These are phyloP conservation scores for Pseudopleuronectes americanus DNA, from an alignment of 2,797 vertebrate species.

Conservation along the genomic window DNA sequence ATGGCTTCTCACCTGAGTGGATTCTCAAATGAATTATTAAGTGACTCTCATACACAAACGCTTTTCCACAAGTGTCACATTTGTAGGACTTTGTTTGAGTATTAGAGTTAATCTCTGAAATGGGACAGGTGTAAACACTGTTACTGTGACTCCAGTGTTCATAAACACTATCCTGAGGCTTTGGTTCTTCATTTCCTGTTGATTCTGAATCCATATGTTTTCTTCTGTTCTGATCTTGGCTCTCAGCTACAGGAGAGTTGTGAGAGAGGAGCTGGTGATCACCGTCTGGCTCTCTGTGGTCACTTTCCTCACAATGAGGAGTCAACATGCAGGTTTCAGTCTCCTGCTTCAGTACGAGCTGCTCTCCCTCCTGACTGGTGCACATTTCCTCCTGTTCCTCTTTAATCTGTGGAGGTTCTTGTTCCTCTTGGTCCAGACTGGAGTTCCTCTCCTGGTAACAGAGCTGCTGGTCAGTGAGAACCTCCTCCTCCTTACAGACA, in stretches of 20 bases:
- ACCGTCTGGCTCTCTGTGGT: neutral
- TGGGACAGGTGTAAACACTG: neutral
- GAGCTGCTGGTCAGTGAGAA: neutral
- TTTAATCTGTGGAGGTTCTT: conserved; percentile 8
- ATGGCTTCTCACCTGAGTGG: neutral
- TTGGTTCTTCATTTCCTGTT: neutral
- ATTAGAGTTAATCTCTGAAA: neutral
- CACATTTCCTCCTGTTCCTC: conserved; percentile 5
- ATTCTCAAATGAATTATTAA: neutral
- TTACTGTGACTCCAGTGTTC: neutral
- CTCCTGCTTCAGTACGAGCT: conserved; percentile 1
- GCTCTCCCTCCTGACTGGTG: neutral
- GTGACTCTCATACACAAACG: neutral
- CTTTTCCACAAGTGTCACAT: conserved; percentile 10
- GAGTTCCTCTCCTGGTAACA: neutral
- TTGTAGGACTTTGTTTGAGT: neutral
- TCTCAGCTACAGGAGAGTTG: neutral
- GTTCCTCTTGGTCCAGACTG: neutral
- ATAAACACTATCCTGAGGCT: neutral
- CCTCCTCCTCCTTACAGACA: neutral
- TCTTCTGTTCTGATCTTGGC: no score
- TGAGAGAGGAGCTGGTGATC: neutral
- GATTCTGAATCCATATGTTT: neutral
- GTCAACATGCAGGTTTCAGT: neutral
- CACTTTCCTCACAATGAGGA: neutral